phyloP scores from a whole-genome alignment of 2,113 vertebrate species.

The Callipepla squamata region DNA sequence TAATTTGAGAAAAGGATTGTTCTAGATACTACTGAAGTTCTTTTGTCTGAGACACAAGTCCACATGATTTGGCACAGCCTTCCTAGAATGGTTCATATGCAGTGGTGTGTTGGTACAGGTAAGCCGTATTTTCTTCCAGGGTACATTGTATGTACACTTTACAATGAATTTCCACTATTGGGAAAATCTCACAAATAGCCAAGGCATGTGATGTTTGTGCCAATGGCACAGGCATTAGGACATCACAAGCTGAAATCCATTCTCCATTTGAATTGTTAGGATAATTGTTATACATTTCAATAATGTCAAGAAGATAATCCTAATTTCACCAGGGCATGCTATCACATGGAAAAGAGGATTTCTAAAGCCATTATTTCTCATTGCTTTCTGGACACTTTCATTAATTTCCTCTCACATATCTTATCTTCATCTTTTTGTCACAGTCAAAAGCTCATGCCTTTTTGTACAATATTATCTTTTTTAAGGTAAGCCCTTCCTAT shows the following conservation, averaged over 20 bases:
- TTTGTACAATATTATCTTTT: background rate
- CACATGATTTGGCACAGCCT: background rate
- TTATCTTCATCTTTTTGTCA: background rate
- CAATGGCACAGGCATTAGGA: background rate
- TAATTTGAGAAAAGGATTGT: background rate
- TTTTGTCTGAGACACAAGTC: background rate
- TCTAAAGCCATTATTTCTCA: background rate
- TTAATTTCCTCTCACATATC: background rate
- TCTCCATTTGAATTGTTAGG: background rate
- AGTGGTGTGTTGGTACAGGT: background rate
- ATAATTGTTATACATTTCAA: background rate
- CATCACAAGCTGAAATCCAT: background rate
- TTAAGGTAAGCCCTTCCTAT: background rate
- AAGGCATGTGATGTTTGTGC: background rate
- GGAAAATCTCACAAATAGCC: background rate
- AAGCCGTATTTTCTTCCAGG: background rate
- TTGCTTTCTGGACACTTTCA: background rate
- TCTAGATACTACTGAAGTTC: background rate
- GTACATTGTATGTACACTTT: background rate
- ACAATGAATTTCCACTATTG: background rate
- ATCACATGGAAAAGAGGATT: background rate
- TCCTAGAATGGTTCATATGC: background rate
- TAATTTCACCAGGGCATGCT: background rate
- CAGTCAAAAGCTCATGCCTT: background rate
- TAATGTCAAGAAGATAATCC: background rate